A percentile compares a stretch with the other conserved stretches of the same genome.
Conservation (phyloP, 2,113 vertebrate species). For the Pelecanus crispus region DNA sequence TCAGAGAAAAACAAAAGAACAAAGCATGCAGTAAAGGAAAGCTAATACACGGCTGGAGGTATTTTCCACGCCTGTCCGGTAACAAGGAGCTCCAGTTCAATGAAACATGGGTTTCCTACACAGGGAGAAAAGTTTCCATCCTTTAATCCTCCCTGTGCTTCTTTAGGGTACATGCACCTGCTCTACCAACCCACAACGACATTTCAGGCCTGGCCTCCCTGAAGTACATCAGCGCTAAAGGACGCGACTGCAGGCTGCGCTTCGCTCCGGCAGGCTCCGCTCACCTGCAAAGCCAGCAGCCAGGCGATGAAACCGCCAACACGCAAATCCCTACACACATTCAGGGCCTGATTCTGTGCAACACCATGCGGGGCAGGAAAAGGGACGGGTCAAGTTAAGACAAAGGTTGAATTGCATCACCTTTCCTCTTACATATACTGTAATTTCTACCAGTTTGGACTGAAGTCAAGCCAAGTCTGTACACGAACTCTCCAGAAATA, state of each 20-base stretch:
- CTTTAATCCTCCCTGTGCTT: background rate
- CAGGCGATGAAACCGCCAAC: background rate
- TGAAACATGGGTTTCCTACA: background rate
- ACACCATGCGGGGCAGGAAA: accelerated
- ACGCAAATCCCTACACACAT: accelerated
- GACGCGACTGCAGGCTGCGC: background rate
- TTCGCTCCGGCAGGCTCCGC: background rate
- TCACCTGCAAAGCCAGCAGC: accelerated
- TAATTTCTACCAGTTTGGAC: background rate
- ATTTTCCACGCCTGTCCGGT: background rate
- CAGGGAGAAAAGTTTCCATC: background rate
- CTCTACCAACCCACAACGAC: background rate
- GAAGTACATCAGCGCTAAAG: background rate
- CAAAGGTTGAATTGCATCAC: background rate
- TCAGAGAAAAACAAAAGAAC: background rate
- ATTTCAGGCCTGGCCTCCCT: background rate
- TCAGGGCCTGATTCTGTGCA: background rate
- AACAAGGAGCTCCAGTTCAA: background rate
- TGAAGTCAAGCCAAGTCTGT: background rate
- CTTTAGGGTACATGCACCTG: background rate
- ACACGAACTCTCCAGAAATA: background rate
- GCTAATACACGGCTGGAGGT: background rate
- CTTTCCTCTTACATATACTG: too few relatives aligned
- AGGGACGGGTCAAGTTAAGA: accelerated
- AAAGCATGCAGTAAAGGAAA: background rate